phyloP scores from a whole-genome alignment of 1,140 invertebrate genomes.

The Cryptotermes secundus region DNA sequence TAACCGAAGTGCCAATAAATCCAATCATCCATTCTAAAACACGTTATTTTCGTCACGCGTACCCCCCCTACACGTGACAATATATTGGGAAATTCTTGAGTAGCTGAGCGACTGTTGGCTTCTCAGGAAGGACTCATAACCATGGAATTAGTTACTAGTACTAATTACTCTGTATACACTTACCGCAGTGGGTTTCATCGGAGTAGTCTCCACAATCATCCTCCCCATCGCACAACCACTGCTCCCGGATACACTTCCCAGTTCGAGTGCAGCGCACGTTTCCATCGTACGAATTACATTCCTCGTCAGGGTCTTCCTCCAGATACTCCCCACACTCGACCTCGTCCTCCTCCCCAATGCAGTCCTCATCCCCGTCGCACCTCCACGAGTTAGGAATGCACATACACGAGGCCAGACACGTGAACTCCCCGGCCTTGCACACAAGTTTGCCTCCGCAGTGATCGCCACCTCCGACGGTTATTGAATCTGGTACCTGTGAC shows the following conservation, averaged over 20 bases:
- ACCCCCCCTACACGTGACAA: too few species aligned
- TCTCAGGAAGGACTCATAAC: too few species aligned
- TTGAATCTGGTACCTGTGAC: background rate
- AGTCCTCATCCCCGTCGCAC: constrained; percentile 63
- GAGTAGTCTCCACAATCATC: constrained; percentile 81
- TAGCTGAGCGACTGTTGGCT: too few species aligned
- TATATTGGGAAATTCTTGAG: too few species aligned
- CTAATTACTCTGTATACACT: too few species aligned
- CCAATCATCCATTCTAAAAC: too few species aligned
- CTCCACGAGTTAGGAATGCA: constrained; percentile 47
- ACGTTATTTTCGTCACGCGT: too few species aligned
- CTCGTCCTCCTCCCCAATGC: constrained; percentile 67
- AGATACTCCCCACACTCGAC: constrained; percentile 54
- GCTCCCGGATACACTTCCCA: constrained; percentile 69
- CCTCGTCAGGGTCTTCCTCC: constrained; percentile 44
- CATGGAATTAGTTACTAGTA: too few species aligned
- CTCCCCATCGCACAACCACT: constrained; percentile 73
- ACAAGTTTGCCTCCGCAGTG: background rate
- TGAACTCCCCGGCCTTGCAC: constrained; percentile 14
- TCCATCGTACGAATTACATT: constrained; percentile 57
- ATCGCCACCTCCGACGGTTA: background rate
- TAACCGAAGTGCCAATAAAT: too few species aligned
- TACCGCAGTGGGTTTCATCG: constrained; percentile 77
- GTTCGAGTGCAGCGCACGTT: constrained; percentile 66
- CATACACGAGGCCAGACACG: constrained; percentile 22